Base-by-base conservation (phyloP, 2,888 invertebrate species). In the Eristalinus sepulchralis region DNA sequence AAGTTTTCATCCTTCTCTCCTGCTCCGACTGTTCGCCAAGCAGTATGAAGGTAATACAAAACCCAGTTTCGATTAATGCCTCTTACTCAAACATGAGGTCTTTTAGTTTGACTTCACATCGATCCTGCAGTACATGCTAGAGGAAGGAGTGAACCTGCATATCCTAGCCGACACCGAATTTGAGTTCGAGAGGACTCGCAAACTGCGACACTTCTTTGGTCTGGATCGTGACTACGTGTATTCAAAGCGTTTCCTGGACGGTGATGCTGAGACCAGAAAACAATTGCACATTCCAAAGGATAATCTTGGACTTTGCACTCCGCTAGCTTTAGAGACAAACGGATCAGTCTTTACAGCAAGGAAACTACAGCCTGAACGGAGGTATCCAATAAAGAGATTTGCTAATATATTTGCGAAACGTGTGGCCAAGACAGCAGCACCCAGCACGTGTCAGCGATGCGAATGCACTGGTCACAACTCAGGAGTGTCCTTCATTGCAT, bases 131-230 rank as follows among this genome's bases (percentile, higher is more conserved):
- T 95, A 96, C 88, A 93, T 98, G 90, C 94, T 96, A 89, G 97
- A 97, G 92, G 96, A 95, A 91, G 96, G 96, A 1, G 95, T 97
- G 79, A 96, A 95, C 2, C 93, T 98, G 0, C 97, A 98, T 90
- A 95, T 97, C 82, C 91, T 98, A 34, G 97, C 97, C 95, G 95
- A 97, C 90, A 95, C 95, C 11, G 96, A 97, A 89, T 97, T 97
- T 90, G 94, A 94, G 77, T 94, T 97, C 86, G 95, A 96, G 66
- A 97, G 96, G 91, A 94, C 95, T 83, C 94, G 95, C 57, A 94
- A 95, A 6, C 94, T 94, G 77, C 96, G 96, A 90, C 95, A 95
- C 89, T 94, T 97, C 89, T 97, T 96, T 89, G 97, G 97, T 11
- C 93, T 98, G 88, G 98, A 98, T 92, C 95, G 95, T 39, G 93